Evolutionary conservation across 2,888 invertebrate species (phyloP), one percentile per base, ranked within the genome.

Genomic region (Stenchaetothrips biformis): DNA sequence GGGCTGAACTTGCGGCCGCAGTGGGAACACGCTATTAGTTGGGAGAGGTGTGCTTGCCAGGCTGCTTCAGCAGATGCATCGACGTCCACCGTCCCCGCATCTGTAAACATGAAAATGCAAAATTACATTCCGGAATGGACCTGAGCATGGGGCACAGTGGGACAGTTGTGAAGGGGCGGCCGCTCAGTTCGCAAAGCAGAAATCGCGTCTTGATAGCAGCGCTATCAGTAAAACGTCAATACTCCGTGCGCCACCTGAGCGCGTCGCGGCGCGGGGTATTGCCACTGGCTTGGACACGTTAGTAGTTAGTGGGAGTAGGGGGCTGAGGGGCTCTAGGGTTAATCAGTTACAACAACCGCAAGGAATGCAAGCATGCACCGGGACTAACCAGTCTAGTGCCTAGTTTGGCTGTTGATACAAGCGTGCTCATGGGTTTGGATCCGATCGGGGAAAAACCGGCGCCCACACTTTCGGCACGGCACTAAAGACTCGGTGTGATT

Each of bases 1-100:
- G 92, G 91, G 83, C 90, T 89, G 86, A 92, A 92, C 77, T 89
- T 91, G 48, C 92, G 86, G 11, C 90, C 90, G 85, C 92, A 92
- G 84, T 87, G 88, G 59, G 86, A 85, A 84, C 92, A 92, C 4
- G 89, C 88, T 9, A 90, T 87, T 81, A 92, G 86, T 82, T 90
- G 89, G 4, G 86, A 86, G 78, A 91, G 87, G 81, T 90, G 88
- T 27, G 89, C 88, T 82, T 90, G 87, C 90, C 90, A 92, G 9
- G 88, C 88, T 7, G 88, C 89, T 80, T 90, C 89, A 59, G 83
- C 84, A 25, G 85, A 84, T 8, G 85, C 86, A 2, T 84, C 83
- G 78, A 82, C 81, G 81, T 87, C 86, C 25, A 86, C 81, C n/a
- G 82, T 80, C 6, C 83, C 81, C 80, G 82, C 82, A 48, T 83